A percentile compares a stretch with the other conserved stretches of the same genome.
Conservation (phyloP, 2,888 invertebrate genomes). For the Acanthosoma haemorrhoidale region DNA sequence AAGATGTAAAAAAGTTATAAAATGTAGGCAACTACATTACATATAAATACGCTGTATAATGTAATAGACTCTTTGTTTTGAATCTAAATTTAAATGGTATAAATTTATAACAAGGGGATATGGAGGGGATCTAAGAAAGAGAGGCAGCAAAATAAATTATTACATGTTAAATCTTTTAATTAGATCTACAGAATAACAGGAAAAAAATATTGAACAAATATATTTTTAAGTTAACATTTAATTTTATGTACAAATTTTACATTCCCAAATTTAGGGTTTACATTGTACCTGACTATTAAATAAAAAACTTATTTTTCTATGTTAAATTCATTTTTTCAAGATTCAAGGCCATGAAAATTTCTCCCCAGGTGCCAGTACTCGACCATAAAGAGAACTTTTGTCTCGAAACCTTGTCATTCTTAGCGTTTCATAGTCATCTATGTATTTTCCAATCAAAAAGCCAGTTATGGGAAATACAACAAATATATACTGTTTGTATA, state of each 20-base stretch:
- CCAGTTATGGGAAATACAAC: conserved; percentile 55
- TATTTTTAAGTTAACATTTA: conserved; percentile 7
- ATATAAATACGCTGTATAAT: no score
- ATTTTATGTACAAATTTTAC: neutral
- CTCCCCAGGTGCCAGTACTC: conserved; percentile 59
- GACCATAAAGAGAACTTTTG: conserved; percentile 71
- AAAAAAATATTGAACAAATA: neutral
- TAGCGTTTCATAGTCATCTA: conserved; percentile 65
- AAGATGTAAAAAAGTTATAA: no score
- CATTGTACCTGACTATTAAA: neutral
- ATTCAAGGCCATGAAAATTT: conserved; percentile 68
- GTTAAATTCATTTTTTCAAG: neutral
- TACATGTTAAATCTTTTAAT: no score
- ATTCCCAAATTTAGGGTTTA: neutral
- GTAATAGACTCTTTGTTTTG: no score
- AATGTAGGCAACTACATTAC: no score
- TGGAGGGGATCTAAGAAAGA: no score
- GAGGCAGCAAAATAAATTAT: no score
- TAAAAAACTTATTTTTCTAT: neutral
- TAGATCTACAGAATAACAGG: no score
- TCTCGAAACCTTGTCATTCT: conserved; percentile 70
- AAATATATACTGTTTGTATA: conserved; percentile 44
- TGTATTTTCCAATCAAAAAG: conserved; percentile 55
- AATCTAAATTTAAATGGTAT: no score
- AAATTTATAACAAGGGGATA: no score